These are phyloP conservation scores for Pristionchus fissidentatus DNA, from an alignment of 2,888 invertebrate species.

Conservation along the genomic window DNA sequence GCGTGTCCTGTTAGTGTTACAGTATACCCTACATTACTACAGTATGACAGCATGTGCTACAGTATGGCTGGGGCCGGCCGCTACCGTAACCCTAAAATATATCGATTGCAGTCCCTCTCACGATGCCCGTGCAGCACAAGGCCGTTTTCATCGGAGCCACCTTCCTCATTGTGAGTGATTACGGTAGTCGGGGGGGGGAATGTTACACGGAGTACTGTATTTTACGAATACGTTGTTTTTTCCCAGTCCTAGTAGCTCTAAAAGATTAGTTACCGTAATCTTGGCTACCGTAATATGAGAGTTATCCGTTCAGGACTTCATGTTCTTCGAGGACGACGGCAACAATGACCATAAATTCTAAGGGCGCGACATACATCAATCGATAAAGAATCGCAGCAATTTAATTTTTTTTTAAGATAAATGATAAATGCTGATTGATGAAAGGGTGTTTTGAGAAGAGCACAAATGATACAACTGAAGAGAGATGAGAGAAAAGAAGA, in stretches of 20 bases:
- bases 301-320: constrained; percentile 8
- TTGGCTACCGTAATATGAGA: neutral
- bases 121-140: neutral
- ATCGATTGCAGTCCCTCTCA: constrained; percentile 14
- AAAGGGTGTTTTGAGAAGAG: too few species aligned
- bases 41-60: neutral
- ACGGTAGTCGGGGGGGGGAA: neutral
- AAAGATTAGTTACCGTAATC: neutral
- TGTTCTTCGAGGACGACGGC: constrained; percentile 26
- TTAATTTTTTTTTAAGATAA: too few species aligned
- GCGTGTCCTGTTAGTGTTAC: constrained; percentile 57
- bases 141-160: constrained; percentile 21
- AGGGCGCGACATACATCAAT: neutral
- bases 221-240: too few species aligned
- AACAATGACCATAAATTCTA: neutral
- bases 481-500: too few species aligned
- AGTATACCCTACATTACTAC: too few species aligned
- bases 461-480: too few species aligned
- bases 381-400: neutral
- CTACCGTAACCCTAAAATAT: neutral
- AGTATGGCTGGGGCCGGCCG: neutral
- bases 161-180: constrained; percentile 20
- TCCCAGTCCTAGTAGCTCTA: too few species aligned
- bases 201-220: too few species aligned
- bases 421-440: too few species aligned